Base-by-base conservation (phyloP, 2,888 invertebrate species). In the Dryococelus australis region DNA sequence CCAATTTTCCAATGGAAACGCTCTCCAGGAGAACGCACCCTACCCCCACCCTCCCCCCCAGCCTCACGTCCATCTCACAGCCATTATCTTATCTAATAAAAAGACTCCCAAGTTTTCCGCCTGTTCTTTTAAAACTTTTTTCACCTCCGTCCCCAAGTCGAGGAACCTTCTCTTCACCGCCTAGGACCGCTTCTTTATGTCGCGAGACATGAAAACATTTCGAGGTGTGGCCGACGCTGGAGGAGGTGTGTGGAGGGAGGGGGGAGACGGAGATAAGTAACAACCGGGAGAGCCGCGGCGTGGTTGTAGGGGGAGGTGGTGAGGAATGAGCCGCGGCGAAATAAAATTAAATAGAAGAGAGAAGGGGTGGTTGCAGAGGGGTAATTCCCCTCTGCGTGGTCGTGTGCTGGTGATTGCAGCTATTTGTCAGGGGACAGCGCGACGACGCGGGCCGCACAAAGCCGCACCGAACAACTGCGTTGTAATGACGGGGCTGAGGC, bases 11-110 rank as follows among this genome's bases (percentile, higher is more conserved):
- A 47, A 47, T 47, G 16, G 35, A 47, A 16, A 3, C 47, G 2
- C 47, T 47, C 8, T 16, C 47, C 12, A n/a, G 65, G n/a, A 0
- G 65, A 65, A n/a, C 65, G 4, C n/a, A n/a, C n/a, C n/a, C n/a
- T n/a, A n/a, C n/a, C 65, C n/a, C 20, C 6, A 0, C 65, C 65
- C n/a, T 24, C 65, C 1, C 24, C 65, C 65, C 65, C 65, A 16
- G 1, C 51, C 8, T 24, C 65, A 6, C 65, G 1, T 8, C 1
- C 0, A 1, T 24, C 1, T 20, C 65, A 0, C 65, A 20, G 35
- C 83, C 83, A 83, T 83, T 83, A 83, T 83, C 83, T 83, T 83
- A 83, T 83, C 83, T 83, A 83, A 83, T 83, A 83, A 83, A 83
- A 83, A 83, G 83, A 35, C 83, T 83, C 43, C 83, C 83, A 35